Percentiles rank a stretch among this genome's conserved stretches.
Evolutionary conservation across 2,797 vertebrate genomes (phyloP).

Genomic region (Trachurus trachurus): DNA sequence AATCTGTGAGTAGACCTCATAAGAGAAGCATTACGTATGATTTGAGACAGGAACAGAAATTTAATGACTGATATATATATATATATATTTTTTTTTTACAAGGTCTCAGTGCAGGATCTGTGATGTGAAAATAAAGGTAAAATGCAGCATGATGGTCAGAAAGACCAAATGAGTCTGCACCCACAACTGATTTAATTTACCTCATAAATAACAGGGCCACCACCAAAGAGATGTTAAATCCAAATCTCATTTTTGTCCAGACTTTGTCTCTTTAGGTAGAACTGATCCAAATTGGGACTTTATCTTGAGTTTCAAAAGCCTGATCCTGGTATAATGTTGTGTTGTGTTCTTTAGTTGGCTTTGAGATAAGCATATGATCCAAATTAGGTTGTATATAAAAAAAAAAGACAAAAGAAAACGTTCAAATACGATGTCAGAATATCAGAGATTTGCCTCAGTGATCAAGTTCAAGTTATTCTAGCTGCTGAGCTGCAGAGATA

Average conservation of each 20-base stretch:
- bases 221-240: neutral
- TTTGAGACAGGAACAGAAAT: neutral
- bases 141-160: neutral
- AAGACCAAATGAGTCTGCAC: neutral
- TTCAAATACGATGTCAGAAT: neutral
- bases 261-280: neutral
- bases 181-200: neutral
- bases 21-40: neutral
- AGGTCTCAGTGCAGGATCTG: neutral
- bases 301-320: no score
- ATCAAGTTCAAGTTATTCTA: slow-evolving; percentile 40
- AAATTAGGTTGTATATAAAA: neutral
- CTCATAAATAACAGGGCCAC: neutral
- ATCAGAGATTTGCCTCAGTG: slow-evolving; percentile 38
- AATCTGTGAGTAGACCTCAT: slow-evolving; percentile 1
- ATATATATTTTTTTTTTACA: neutral
- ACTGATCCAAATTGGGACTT: no score
- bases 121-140: neutral
- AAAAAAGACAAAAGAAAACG: neutral
- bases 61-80: neutral
- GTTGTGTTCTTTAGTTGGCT: neutral
- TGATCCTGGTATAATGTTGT: neutral
- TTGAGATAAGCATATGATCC: neutral
- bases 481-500: slow-evolving; percentile 29
- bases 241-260: neutral